Percentiles rank a stretch among this genome's conserved stretches.
phyloP scores from a whole-genome alignment of 35 echinoderm and acorn worm species.

The Heliocidaris tuberculata region DNA sequence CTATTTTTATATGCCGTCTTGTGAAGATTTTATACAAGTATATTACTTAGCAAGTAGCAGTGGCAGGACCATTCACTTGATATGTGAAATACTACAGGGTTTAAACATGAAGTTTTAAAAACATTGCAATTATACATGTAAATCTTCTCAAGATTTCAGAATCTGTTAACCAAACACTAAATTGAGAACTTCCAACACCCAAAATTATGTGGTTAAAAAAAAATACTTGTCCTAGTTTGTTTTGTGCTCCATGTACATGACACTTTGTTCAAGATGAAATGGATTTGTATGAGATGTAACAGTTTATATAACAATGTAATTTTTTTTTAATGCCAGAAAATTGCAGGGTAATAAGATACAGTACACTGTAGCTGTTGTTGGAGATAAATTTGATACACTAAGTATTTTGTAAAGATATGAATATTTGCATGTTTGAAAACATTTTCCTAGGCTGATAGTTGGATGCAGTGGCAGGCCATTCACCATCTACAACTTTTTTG shows the following conservation, averaged over 20 bases:
- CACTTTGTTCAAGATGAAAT: too few relatives aligned
- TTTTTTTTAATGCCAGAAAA: too few relatives aligned
- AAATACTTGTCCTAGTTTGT: neutral
- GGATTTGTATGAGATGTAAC: too few relatives aligned
- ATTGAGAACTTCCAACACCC: neutral
- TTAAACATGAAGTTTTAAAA: neutral
- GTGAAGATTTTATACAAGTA: neutral
- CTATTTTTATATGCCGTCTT: neutral
- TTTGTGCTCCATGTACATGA: too few relatives aligned
- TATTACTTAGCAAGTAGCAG: neutral
- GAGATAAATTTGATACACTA: too few relatives aligned
- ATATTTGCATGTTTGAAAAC: neutral
- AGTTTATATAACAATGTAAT: too few relatives aligned
- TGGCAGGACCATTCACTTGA: slow-evolving; percentile 33
- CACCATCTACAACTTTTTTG: slow-evolving; percentile 15
- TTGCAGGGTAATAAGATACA: too few relatives aligned
- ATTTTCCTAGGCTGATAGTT: neutral
- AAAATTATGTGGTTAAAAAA: neutral
- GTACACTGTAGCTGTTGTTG: too few relatives aligned
- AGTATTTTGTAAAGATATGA: too few relatives aligned
- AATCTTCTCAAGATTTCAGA: neutral
- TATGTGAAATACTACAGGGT: neutral
- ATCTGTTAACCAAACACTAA: neutral
- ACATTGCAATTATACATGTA: neutral
- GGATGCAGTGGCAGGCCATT: slow-evolving; percentile 43